Conservation (phyloP, 1,140 invertebrate species). For the Zaprionus africanus region DNA sequence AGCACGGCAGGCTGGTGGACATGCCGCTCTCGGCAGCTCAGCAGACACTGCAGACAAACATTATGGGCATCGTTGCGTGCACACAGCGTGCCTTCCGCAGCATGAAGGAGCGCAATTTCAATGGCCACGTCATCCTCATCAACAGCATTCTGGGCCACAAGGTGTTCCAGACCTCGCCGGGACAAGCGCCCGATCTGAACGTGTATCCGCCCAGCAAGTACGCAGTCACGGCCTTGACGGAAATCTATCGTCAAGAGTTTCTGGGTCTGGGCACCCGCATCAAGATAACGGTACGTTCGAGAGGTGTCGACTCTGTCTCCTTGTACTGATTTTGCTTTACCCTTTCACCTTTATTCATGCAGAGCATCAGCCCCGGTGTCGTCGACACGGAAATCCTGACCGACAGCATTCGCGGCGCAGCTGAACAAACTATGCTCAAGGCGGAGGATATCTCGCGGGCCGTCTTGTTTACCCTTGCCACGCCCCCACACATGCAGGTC, state of each 20-base stretch:
- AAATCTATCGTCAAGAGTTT: conserved; percentile 2
- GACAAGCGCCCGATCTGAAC: background rate
- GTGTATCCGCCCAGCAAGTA: conserved; percentile 4
- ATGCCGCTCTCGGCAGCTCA: background rate
- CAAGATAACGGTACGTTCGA: background rate
- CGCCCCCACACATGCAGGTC: background rate
- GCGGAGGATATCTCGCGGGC: conserved; percentile 2
- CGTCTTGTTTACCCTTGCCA: background rate
- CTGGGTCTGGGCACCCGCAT: background rate
- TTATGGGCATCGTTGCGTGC: conserved; percentile 1
- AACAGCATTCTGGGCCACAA: conserved; percentile 1
- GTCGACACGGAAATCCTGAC: background rate
- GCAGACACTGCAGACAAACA: background rate
- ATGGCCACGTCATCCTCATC: background rate
- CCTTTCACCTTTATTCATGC: background rate
- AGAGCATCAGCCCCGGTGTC: background rate
- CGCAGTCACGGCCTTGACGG: background rate
- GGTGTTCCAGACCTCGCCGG: background rate
- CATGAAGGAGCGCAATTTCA: conserved; percentile 1
- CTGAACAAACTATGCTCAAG: background rate
- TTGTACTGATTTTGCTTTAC: background rate
- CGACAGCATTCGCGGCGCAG: background rate
- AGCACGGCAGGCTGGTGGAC: conserved; percentile 5
- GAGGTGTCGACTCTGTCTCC: no score
- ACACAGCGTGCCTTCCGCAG: conserved; percentile 1